Conservation (phyloP, 1,140 invertebrate genomes). For the Hydropsyche tenuis region DNA sequence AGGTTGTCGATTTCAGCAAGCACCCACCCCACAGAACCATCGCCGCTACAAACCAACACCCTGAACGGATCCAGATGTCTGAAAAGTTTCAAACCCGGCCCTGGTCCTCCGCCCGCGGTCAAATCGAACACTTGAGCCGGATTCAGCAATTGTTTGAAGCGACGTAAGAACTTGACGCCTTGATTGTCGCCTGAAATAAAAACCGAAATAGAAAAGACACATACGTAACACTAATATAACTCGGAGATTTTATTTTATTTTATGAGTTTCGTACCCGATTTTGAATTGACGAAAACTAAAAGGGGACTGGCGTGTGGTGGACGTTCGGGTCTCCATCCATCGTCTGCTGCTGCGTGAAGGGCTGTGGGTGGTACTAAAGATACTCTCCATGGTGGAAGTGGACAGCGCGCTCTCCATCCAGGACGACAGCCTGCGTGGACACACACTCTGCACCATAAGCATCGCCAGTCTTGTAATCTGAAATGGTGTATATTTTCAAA, state of each 20-base stretch:
- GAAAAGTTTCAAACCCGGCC: conserved; percentile 86
- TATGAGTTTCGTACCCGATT: conserved; percentile 72
- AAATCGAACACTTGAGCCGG: conserved; percentile 98
- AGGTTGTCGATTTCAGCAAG: conserved; percentile 91
- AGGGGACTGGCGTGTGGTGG: conserved; percentile 79
- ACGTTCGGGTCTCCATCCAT: conserved; percentile 81
- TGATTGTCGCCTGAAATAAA: conserved; percentile 84
- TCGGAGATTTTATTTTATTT: neutral
- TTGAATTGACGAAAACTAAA: conserved; percentile 96
- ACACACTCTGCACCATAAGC: conserved; percentile 93
- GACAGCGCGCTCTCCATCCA: conserved; percentile 74
- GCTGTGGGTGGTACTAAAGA: conserved; percentile 93
- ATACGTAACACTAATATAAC: neutral
- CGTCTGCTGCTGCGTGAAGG: conserved; percentile 87
- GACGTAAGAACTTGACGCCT: conserved; percentile 93
- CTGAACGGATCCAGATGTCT: conserved; percentile 90
- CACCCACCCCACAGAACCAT: conserved; percentile 94
- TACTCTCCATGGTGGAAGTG: conserved; percentile 83
- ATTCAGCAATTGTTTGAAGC: conserved; percentile 95
- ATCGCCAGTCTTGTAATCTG: conserved; percentile 94
- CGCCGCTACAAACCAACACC: conserved; percentile 91
- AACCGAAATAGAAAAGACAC: conserved; percentile 30
- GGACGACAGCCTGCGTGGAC: conserved; percentile 90
- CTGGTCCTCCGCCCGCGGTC: conserved; percentile 84
- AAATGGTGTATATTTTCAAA: too few species aligned